Base-by-base conservation (phyloP, 2,797 vertebrate genomes). In the Eptatretus atami region DNA sequence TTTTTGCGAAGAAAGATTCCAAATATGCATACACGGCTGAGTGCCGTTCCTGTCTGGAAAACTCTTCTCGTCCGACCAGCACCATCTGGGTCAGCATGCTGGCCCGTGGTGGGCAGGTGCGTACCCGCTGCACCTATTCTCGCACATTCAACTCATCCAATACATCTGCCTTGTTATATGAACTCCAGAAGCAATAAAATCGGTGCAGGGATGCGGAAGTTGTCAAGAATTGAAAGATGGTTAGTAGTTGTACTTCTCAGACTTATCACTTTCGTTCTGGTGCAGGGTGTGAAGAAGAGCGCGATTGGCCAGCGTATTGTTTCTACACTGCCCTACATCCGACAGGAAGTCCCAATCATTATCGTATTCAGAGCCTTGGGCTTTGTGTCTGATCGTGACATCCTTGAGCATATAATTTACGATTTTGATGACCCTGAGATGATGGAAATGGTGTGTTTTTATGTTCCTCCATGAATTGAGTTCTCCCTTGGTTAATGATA, bases 31-130 rank as follows among this genome's bases (percentile, higher is more conserved):
- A 93, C 75, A 96, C 90, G 0, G 90, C 80, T 9, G 92, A 98
- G 71, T 98, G 92, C 63, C 78, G 92, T 15, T 96, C 90, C 53
- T 98, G 92, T 67, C 68, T 98, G 73, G 92, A 98, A 73, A 98
- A 98, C 67, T 95, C 90, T 1, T 96, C 88, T 54, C 82, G 90
- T 52, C 90, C 90, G 63, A 95, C 90, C 66, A 96, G 88, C 74
- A 88, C 90, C 19, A 96, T 98, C 70, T 98, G 92, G 92, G 88
- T 96, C 74, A 95, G 87, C 86, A 96, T 98, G 88, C 78, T 98
- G 78, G 92, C 92, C 55, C 78, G 92, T 70, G 92, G 92, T 65
- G 92, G 92, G 68, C 88, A 96, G 84, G 90, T 95, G 74, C 71
- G 66, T 61, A 25, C 57, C 9, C 9, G 15, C 24, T 61, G 57